Evolutionary conservation across 2,797 vertebrate species (phyloP), one percentile per base, ranked within the genome.

Genomic region (Pyrocephalus nanus): DNA sequence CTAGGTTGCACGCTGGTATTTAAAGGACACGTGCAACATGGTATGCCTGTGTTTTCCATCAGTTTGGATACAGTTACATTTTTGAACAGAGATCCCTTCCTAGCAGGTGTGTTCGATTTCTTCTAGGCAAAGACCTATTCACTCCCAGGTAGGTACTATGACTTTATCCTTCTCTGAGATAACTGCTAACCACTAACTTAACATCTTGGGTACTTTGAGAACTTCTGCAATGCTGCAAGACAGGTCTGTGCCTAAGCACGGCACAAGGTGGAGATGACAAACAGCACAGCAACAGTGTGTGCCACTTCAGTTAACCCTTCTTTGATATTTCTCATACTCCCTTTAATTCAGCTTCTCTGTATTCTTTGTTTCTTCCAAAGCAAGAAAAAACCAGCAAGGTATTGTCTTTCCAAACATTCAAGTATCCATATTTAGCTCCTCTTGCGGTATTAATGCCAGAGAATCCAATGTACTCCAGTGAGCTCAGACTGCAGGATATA

Each of bases 201-300:
- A 89, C 43, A 45, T 87, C 85, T 78, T 40, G 77, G 53, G 45
- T 40, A 76, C 87, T 64, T 26, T 58, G 86, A 92, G 87, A 93
- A 92, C 88, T 76, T 81, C 67, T 93, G 95, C 54, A 96, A 96
- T 95, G 94, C 80, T 95, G 94, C 93, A 94, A 65, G 95, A 92
- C 95, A 96, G 91, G 95, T 97, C 91, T 86, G 88, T 76, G 67
- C 71, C 73, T 61, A 64, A 92, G 88, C 86, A 58, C 27, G 4
- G 81, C 79, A 83, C 65, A 84, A 93, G 85, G 82, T 70, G 91
- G 92, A 86, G 94, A 90, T 3, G 53, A 86, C 85, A 92, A 95
- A 95, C 32, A 75, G 95, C 62, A 61, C 8, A 93, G 90, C 76
- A 81, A 50, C 47, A 73, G 76, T 1, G 1, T 55, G 58, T 48